Conservation (phyloP, 2,888 invertebrate species). For the Actias luna region DNA sequence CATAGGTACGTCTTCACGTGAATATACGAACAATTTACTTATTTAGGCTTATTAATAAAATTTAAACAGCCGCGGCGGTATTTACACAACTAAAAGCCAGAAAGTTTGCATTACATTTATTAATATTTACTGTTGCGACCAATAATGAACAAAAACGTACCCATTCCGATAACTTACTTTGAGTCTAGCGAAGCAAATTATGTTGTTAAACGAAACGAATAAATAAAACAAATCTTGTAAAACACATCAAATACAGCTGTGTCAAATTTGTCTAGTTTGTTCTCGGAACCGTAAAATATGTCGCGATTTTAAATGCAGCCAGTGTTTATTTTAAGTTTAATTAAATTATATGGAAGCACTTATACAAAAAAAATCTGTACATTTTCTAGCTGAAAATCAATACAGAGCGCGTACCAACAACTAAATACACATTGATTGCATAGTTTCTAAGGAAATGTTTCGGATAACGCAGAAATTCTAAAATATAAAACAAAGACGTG, state of each 20-base stretch:
- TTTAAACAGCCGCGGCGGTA: too few species aligned
- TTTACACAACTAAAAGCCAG: neutral
- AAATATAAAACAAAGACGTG: too few species aligned
- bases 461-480: constrained; percentile 25
- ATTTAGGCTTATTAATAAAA: neutral
- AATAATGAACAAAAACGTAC: neutral
- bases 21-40: neutral
- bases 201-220: neutral
- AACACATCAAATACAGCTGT: neutral
- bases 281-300: neutral
- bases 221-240: neutral
- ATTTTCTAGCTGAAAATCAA: neutral
- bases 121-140: neutral
- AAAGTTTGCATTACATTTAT: neutral
- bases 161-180: neutral
- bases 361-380: neutral
- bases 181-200: neutral
- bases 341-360: neutral
- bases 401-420: neutral
- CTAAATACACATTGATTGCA: constrained; percentile 21
- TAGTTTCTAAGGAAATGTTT: constrained; percentile 33
- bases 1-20: neutral
- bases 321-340: neutral
- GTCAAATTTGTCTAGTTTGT: neutral
- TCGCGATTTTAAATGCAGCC: neutral